phyloP scores from a whole-genome alignment of 2,113 vertebrate species.

The Rhabdomys dilectus region DNA sequence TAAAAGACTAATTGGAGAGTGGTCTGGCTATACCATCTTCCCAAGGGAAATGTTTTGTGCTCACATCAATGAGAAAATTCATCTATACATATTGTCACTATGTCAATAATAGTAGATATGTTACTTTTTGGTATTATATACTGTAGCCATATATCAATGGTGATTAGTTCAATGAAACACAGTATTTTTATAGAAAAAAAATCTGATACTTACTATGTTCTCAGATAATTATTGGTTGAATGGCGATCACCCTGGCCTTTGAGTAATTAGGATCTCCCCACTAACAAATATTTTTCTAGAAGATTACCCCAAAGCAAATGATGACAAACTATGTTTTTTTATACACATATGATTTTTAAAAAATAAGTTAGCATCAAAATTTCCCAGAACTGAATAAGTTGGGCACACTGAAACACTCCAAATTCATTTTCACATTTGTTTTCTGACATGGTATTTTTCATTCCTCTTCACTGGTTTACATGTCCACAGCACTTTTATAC shows the following conservation, averaged over 20 bases:
- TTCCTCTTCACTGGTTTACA: neutral
- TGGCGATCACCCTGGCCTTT: neutral
- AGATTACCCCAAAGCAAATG: neutral
- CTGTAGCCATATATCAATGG: neutral
- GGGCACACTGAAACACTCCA: neutral
- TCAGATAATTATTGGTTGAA: constrained; percentile 17
- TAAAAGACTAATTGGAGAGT: neutral
- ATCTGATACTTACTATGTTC: neutral
- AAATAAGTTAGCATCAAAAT: neutral
- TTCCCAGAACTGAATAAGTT: neutral
- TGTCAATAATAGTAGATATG: neutral
- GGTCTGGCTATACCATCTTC: neutral
- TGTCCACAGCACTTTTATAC: constrained; percentile 7
- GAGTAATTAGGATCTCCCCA: neutral
- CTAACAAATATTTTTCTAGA: neutral
- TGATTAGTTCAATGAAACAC: neutral
- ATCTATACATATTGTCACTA: neutral
- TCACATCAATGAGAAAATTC: neutral
- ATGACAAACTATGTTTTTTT: neutral
- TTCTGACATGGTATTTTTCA: neutral
- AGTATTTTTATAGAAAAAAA: neutral
- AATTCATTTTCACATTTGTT: constrained; percentile 38
- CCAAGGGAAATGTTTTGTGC: neutral
- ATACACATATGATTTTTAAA: constrained; percentile 4
- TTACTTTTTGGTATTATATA: neutral